phyloP scores from a whole-genome alignment of 1,140 invertebrate species.

The Magallana angulata region DNA sequence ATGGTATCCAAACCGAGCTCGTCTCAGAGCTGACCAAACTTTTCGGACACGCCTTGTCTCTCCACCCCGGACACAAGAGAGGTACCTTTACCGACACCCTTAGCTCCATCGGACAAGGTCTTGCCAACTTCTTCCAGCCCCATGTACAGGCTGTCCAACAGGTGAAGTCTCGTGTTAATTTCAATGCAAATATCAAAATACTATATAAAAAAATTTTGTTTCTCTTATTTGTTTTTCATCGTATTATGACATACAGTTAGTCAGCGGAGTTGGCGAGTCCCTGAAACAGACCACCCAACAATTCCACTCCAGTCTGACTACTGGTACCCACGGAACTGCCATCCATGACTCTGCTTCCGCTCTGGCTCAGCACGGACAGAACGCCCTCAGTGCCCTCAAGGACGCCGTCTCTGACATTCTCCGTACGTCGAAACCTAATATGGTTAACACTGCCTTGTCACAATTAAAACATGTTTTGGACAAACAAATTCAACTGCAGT shows the following conservation, averaged over 20 bases:
- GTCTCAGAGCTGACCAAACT: not conserved
- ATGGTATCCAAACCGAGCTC: not conserved
- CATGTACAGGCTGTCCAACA: constrained; percentile 43
- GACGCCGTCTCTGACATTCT: constrained; percentile 43
- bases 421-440: not conserved
- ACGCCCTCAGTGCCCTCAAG: constrained; percentile 39
- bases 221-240: not conserved
- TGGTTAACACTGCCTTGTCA: not conserved
- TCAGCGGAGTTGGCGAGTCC: not conserved
- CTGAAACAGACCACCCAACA: constrained; percentile 23
- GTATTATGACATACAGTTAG: not conserved
- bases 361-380: constrained; percentile 44
- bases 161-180: not conserved
- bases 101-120: not conserved
- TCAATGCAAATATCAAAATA: not conserved
- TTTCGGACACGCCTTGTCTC: constrained; percentile 22
- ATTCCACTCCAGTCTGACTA: not conserved
- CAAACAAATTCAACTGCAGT: too few species aligned
- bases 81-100: not conserved
- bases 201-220: not conserved
- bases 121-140: constrained; percentile 46
- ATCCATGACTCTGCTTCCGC: constrained; percentile 5
- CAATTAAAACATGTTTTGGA: not conserved
- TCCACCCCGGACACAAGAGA: not conserved
- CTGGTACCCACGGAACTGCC: constrained; percentile 10